phyloP scores from a whole-genome alignment of 2,113 vertebrate species.

The Nematolebias whitei region DNA sequence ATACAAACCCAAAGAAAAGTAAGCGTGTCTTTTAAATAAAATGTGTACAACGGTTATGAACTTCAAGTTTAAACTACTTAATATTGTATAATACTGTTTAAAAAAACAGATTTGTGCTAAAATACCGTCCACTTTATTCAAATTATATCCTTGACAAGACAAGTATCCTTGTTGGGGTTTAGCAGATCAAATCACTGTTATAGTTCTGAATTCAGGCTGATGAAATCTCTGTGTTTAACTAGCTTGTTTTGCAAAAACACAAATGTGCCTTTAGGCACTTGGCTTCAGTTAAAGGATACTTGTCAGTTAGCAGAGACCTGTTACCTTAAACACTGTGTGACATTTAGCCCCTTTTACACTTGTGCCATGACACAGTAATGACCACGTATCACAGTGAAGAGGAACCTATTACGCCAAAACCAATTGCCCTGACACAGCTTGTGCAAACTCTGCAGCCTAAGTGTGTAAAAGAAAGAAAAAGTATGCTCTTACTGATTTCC shows the following conservation, averaged over 20 bases:
- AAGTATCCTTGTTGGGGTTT: background rate
- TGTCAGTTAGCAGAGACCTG: conserved; percentile 5
- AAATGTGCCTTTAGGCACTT: background rate
- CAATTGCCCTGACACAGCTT: conserved; percentile 23
- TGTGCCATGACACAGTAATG: conserved; percentile 37
- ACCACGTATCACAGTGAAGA: conserved; percentile 24
- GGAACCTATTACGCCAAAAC: conserved; percentile 53
- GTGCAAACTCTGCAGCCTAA: conserved; percentile 13
- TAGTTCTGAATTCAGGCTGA: background rate
- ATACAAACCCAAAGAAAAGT: background rate
- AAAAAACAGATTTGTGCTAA: too few species aligned
- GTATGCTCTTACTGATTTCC: conserved; percentile 13
- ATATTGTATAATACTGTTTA: too few species aligned
- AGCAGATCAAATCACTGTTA: background rate
- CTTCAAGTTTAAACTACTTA: too few species aligned
- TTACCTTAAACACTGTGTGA: conserved; percentile 30
- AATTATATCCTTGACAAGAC: too few species aligned
- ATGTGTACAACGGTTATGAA: too few species aligned
- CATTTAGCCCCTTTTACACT: conserved; percentile 40
- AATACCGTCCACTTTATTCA: too few species aligned
- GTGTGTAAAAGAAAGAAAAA: too few species aligned
- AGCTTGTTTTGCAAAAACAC: conserved; percentile 4
- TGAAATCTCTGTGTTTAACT: background rate
- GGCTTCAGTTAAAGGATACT: conserved; percentile 37
- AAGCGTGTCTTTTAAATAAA: background rate